Evolutionary conservation across 2,113 vertebrate genomes (phyloP).

Genomic region (Ariopsis seemanni): DNA sequence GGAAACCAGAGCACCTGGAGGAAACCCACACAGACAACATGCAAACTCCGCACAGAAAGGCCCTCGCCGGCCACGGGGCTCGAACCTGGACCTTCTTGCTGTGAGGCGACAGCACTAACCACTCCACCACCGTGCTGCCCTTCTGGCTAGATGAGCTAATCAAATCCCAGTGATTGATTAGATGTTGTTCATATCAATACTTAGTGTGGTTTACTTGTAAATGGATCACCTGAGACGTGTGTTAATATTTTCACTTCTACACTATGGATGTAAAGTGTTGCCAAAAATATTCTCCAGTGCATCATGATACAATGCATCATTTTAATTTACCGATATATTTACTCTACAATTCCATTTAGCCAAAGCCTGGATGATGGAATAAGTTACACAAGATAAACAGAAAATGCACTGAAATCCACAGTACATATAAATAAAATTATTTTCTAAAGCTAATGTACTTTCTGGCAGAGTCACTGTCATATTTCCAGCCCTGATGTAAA

Average conservation of each 20-base stretch:
- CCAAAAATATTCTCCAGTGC: not conserved
- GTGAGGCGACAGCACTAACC: no score
- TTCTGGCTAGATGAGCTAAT: no score
- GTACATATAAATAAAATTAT: not conserved
- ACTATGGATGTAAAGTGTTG: not conserved
- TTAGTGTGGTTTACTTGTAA: not conserved
- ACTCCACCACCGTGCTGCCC: no score
- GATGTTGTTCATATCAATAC: not conserved
- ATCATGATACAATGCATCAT: not conserved
- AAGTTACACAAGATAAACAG: not conserved
- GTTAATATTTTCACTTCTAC: not conserved
- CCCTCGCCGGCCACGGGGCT: no score
- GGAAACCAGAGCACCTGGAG: no score
- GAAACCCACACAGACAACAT: no score
- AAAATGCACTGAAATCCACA: not conserved
- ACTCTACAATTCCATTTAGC: not conserved
- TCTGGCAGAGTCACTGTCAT: not conserved
- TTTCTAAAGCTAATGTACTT: not conserved
- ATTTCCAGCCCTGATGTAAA: slow-evolving; percentile 27
- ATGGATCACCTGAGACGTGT: not conserved
- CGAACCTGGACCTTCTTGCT: no score
- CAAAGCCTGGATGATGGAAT: not conserved
- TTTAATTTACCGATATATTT: not conserved
- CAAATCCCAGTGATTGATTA: not conserved
- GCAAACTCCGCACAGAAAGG: no score